Conservation (phyloP, 1,140 invertebrate genomes). For the Pygmarrhopalites habei region DNA sequence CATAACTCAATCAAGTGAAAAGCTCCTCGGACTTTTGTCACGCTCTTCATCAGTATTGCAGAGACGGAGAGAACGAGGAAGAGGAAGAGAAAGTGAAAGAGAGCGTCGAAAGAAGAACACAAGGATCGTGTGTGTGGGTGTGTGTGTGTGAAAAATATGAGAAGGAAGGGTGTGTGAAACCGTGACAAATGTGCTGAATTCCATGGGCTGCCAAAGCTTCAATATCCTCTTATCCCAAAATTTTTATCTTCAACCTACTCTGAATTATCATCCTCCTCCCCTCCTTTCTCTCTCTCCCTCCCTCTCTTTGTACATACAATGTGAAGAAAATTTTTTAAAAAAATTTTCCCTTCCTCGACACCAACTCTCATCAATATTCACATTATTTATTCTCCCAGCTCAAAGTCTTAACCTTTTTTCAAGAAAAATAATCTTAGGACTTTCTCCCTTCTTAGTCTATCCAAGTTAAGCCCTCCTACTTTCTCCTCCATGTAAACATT, state of each 20-base stretch:
- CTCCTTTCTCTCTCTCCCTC: background rate
- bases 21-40: conserved; percentile 30
- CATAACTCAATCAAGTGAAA: conserved; percentile 35
- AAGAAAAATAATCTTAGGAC: no score
- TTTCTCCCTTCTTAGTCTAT: no score
- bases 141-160: no score
- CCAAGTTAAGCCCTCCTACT: no score
- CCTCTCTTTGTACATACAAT: no score
- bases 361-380: background rate
- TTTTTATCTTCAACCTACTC: conserved; percentile 1
- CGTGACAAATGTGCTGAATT: conserved; percentile 34
- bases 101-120: background rate
- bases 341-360: no score
- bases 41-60: conserved; percentile 32
- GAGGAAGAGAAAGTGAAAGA: conserved; percentile 15
- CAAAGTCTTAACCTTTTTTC: no score
- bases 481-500: no score
- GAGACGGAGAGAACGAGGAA: conserved; percentile 11
- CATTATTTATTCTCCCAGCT: no score
- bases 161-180: background rate
- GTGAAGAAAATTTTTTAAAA: no score
- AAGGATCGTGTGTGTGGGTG: background rate
- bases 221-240: no score
- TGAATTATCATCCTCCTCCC: no score
- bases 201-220: background rate